Evolutionary conservation across 2,797 vertebrate species (phyloP), one percentile per base, ranked within the genome.

Genomic region (Bucorvus abyssinicus): DNA sequence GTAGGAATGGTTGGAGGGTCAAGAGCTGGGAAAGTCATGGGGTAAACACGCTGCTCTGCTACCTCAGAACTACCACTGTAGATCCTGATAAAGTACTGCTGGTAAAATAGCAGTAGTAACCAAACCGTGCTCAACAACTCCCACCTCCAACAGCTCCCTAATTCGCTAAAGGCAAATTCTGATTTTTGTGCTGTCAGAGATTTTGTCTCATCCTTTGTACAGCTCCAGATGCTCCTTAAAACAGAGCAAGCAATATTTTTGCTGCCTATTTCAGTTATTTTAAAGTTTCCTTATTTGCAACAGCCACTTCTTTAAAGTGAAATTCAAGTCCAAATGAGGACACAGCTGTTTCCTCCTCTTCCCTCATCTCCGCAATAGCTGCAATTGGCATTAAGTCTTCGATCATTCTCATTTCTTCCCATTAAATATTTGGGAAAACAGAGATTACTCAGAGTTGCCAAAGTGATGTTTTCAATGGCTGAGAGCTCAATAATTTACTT

Each of bases 301-400:
- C 82, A 87, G 93, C 82, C 91, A 80, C 56, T 94, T 92, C 75
- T 94, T 96, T 93, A 92, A 93, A 94, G 82, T 70, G 81, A 93
- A 52, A 91, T 84, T 93, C 0, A 1, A 93, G 84, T 74, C 93
- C 89, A 95, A 94, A 94, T 77, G 94, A 96, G 94, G 96, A 87
- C 94, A 89, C 95, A 96, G 96, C 95, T 94, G 95, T 55, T 96
- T 96, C 95, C 94, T 96, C 78, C 94, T 93, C 79, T 83, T 61
- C 85, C 71, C 52, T 92, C 79, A 87, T 87, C 94, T 92, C 87
- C 1, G 44, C 87, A 80, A 80, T 94, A 93, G 78, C 84, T 92
- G 92, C 89, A 93, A 88, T 63, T 56, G 78, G 91, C 89, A 96
- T 67, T 2, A 15, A 91, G 93, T 52, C 87, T 74, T 27, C 0